Percentiles rank a stretch among this genome's conserved stretches.
These are phyloP conservation scores for Engystomops pustulosus DNA, from an alignment of 2,113 vertebrate genomes.

Conservation along the genomic window DNA sequence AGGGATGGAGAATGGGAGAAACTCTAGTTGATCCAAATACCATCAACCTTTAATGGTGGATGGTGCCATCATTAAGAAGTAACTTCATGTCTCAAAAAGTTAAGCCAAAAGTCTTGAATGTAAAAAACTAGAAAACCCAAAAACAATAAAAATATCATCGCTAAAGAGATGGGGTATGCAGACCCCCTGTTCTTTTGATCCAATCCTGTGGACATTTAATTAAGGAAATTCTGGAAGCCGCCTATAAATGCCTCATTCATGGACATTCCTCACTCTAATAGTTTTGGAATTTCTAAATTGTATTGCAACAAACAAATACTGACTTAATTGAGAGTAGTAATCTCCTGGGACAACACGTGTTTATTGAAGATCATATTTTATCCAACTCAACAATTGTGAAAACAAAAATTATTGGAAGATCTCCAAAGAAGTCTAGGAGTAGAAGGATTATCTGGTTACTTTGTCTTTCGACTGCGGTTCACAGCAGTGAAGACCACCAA, in stretches of 20 bases:
- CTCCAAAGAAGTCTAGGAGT: neutral
- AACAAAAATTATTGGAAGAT: neutral
- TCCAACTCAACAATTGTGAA: constrained; percentile 14
- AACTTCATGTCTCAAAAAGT: too few species aligned
- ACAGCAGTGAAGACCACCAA: neutral
- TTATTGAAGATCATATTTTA: neutral
- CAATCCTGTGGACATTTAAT: too few species aligned
- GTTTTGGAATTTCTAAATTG: neutral
- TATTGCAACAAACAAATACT: neutral
- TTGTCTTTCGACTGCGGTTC: neutral
- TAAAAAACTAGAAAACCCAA: too few species aligned
- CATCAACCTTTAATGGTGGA: too few species aligned
- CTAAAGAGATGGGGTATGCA: too few species aligned
- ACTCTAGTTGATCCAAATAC: too few species aligned
- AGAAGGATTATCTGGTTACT: neutral
- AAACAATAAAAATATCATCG: too few species aligned
- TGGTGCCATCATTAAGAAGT: too few species aligned
- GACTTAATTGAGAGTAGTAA: neutral
- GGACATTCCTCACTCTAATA: neutral
- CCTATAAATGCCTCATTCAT: neutral
- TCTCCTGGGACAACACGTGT: neutral
- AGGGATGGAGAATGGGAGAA: too few species aligned
- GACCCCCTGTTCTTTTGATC: too few species aligned
- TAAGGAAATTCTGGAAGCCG: too few species aligned
- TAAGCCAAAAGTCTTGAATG: too few species aligned